A percentile compares a stretch with the other conserved stretches of the same genome.
Evolutionary conservation across 2,113 vertebrate species (phyloP).

Genomic region (Pelmatolapia mariae): DNA sequence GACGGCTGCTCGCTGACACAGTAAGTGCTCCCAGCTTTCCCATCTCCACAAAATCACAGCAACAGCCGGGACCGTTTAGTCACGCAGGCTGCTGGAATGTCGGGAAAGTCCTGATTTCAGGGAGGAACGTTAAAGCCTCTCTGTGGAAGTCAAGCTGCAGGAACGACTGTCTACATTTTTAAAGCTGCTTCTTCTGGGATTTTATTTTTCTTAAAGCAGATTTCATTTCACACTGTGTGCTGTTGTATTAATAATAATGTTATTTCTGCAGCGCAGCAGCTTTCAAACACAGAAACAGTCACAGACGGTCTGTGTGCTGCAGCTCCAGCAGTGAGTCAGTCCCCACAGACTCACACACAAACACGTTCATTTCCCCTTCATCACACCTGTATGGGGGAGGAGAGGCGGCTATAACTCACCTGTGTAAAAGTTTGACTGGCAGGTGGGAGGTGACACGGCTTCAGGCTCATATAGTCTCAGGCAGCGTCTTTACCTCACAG

Average conservation of each 20-base stretch:
- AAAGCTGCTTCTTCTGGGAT: not conserved
- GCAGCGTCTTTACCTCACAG: not conserved
- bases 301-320: not conserved
- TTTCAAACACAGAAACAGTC: not conserved
- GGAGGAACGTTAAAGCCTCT: not conserved
- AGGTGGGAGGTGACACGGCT: not conserved
- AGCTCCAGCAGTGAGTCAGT: not conserved
- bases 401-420: not conserved
- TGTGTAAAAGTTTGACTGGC: not conserved
- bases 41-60: not conserved
- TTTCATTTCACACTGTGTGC: not conserved
- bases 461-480: not conserved
- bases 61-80: not conserved
- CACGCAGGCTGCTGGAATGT: not conserved
- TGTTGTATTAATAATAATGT: not conserved
- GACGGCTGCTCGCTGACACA: not conserved
- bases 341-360: not conserved
- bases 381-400: not conserved
- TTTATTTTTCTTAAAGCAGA: not conserved
- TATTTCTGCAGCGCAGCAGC: not conserved
- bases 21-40: not conserved
- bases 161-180: not conserved
- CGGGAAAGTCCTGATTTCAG: not conserved
- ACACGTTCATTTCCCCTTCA: not conserved
- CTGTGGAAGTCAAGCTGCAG: not conserved